phyloP scores from a whole-genome alignment of 2,113 vertebrate species.

The Xenopus laevis region DNA sequence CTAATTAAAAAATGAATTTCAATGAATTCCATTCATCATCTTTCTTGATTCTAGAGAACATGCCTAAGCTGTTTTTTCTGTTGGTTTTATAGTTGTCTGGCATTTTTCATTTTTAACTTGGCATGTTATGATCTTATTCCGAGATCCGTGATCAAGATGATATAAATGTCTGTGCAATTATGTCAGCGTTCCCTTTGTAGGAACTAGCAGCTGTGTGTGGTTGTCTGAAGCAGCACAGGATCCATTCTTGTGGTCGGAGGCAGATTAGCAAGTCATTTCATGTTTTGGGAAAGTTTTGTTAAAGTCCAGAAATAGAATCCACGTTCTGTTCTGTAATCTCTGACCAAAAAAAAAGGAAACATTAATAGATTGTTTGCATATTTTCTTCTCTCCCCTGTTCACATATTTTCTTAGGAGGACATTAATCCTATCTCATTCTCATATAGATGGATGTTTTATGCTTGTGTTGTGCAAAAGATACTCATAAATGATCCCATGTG shows the following conservation, averaged over 20 bases:
- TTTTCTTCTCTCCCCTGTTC: neutral
- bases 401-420: neutral
- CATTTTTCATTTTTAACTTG: neutral
- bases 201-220: neutral
- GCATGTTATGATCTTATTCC: neutral
- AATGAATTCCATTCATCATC: too few species aligned
- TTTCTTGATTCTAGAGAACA: neutral
- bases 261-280: slow-evolving; percentile 3
- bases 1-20: too few species aligned
- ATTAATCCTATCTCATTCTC: too few species aligned
- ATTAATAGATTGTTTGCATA: slow-evolving; percentile 20
- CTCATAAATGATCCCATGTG: too few species aligned
- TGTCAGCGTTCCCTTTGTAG: neutral
- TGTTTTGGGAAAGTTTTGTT: slow-evolving; percentile 28
- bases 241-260: slow-evolving; percentile 15
- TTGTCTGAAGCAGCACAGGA: neutral
- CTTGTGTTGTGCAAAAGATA: too few species aligned
- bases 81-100: neutral
- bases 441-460: too few species aligned
- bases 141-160: neutral
- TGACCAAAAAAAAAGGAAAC: neutral
- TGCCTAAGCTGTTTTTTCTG: neutral
- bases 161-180: neutral
- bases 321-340: slow-evolving; percentile 9
- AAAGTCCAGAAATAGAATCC: slow-evolving; percentile 23